Evolutionary conservation across 2,888 invertebrate genomes (phyloP).

Genomic region (Amphipyra tragopoginis): DNA sequence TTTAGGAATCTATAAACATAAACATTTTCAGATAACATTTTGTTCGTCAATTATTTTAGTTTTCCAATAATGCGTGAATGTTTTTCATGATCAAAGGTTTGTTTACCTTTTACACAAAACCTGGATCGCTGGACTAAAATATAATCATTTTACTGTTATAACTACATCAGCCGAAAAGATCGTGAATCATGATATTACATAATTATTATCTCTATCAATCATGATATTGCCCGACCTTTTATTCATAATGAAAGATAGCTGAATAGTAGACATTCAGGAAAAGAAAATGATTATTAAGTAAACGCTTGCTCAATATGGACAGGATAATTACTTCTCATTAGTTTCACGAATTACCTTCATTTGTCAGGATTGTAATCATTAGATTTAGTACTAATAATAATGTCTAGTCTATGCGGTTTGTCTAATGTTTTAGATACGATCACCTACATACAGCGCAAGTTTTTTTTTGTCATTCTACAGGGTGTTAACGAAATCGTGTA

Average conservation of each 20-base stretch:
- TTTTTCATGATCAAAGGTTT: no score
- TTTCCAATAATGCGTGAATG: no score
- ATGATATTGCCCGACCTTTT: constrained; percentile 13
- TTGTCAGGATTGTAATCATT: constrained; percentile 9
- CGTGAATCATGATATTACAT: not conserved
- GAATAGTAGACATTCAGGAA: constrained; percentile 19
- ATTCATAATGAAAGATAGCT: constrained; percentile 21
- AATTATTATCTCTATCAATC: constrained; percentile 8
- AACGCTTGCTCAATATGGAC: constrained; percentile 1
- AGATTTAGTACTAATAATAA: not conserved
- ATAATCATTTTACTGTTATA: not conserved
- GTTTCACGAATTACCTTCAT: constrained; percentile 16
- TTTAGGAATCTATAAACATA: no score
- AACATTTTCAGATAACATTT: no score
- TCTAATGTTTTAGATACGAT: no score
- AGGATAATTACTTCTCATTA: constrained; percentile 30
- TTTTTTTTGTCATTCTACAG: no score
- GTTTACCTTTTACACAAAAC: no score
- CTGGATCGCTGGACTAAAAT: no score
- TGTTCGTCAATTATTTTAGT: no score
- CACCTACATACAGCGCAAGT: no score
- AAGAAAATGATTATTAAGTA: constrained; percentile 29
- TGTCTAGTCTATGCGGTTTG: no score
- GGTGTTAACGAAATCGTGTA: no score
- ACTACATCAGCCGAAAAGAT: not conserved